These are phyloP conservation scores for Polymixis lichenea DNA, from an alignment of 2,888 invertebrate genomes.

Conservation along the genomic window DNA sequence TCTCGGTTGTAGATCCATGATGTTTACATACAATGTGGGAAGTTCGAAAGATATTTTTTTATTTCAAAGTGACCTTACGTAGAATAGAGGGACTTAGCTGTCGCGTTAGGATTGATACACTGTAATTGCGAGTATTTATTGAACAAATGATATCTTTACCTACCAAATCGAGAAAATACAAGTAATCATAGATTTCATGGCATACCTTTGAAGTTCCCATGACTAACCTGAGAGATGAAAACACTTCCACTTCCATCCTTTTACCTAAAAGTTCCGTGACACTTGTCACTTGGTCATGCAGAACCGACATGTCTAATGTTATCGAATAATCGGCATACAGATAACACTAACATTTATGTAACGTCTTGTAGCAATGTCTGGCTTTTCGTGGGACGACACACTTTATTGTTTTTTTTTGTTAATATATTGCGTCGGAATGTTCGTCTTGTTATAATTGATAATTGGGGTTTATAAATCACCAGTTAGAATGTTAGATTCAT, in stretches of 20 bases:
- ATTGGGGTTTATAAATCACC: constrained; percentile 62
- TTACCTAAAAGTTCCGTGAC: constrained; percentile 52
- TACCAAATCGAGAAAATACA: constrained; percentile 7
- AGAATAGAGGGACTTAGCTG: not conserved
- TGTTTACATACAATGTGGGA: constrained; percentile 12
- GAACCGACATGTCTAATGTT: constrained; percentile 38
- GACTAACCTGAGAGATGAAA: constrained; percentile 23
- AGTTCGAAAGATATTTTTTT: not conserved
- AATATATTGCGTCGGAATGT: constrained; percentile 46
- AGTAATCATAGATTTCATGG: constrained; percentile 39
- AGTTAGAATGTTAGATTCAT: constrained; percentile 40
- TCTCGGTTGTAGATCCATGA: constrained; percentile 18
- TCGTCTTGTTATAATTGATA: constrained; percentile 59
- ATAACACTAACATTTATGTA: constrained; percentile 49
- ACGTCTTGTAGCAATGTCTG: constrained; percentile 47
- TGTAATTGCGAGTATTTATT: not conserved
- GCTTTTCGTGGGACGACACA: constrained; percentile 48
- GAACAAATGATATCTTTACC: not conserved
- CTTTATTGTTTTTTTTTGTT: constrained; percentile 55
- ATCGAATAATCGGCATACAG: constrained; percentile 48
- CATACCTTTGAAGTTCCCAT: constrained; percentile 33
- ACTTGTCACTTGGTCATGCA: constrained; percentile 33
- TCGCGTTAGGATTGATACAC: not conserved
- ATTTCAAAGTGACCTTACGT: not conserved
- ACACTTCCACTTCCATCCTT: constrained; percentile 18